phyloP scores from a whole-genome alignment of 2,113 vertebrate genomes.

The Anarhynchus alexandrinus region DNA sequence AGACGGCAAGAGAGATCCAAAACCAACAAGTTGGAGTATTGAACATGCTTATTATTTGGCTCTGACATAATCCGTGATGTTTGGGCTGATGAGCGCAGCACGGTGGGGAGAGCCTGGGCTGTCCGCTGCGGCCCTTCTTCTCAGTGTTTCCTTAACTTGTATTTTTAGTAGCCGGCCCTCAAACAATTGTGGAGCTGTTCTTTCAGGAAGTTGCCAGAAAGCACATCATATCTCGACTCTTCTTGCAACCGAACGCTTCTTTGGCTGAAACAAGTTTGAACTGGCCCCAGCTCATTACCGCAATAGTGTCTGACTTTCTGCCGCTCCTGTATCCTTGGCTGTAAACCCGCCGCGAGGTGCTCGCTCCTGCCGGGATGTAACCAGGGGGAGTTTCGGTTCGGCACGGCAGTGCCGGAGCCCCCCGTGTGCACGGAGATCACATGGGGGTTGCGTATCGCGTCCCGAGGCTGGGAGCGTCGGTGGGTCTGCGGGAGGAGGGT shows the following conservation, averaged over 20 bases:
- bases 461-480: background rate
- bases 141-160: background rate
- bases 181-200: constrained; percentile 92
- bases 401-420: background rate
- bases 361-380: background rate
- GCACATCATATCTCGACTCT: constrained; percentile 83
- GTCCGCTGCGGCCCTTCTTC: background rate
- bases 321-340: constrained; percentile 91
- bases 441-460: accelerated
- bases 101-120: background rate
- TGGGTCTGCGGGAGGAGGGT: background rate
- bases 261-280: constrained; percentile 71
- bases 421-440: accelerated
- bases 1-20: background rate
- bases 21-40: background rate
- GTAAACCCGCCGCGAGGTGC: background rate
- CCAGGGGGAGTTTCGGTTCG: background rate
- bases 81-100: background rate
- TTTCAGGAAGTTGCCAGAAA: constrained; percentile 88
- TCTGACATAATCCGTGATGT: background rate
- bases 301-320: constrained; percentile 80
- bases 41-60: background rate
- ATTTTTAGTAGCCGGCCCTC: constrained; percentile 78
- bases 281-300: constrained; percentile 86
- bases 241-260: constrained; percentile 73